Conservation (phyloP, 2,797 vertebrate genomes). For the Eutrigla gurnardus region DNA sequence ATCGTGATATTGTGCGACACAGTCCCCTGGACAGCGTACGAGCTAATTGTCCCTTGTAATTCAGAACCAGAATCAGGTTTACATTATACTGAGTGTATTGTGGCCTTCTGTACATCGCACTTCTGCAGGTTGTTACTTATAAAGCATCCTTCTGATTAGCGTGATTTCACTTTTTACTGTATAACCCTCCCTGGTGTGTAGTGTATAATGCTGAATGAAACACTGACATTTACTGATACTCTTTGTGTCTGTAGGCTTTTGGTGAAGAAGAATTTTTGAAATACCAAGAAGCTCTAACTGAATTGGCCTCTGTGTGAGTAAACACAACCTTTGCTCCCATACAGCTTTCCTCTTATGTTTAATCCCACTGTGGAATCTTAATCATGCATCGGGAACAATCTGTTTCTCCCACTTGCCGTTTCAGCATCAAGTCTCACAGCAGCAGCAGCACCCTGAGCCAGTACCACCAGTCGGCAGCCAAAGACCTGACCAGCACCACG, state of each 20-base stretch:
- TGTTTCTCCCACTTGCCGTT: slow-evolving; percentile 24
- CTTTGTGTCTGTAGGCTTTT: slow-evolving; percentile 84
- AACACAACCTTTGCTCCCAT: slow-evolving; percentile 4
- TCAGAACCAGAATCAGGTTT: neutral
- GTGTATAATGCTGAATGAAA: neutral
- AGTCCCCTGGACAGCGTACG: neutral
- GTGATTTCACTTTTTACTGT: neutral
- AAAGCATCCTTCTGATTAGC: neutral
- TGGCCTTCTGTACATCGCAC: neutral
- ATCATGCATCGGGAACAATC: slow-evolving; percentile 42
- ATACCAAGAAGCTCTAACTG: slow-evolving; percentile 90
- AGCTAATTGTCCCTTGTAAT: neutral
- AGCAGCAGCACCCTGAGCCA: slow-evolving; percentile 80
- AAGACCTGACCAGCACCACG: slow-evolving; percentile 88
- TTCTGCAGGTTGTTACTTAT: neutral
- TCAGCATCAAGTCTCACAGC: slow-evolving; percentile 87
- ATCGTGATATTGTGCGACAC: neutral
- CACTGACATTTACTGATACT: neutral
- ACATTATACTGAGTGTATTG: neutral
- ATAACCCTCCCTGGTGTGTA: neutral
- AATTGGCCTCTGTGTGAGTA: slow-evolving; percentile 91
- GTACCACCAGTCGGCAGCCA: slow-evolving; percentile 93
- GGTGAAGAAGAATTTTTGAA: slow-evolving; percentile 90
- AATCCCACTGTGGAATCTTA: slow-evolving; percentile 63
- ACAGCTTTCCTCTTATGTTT: slow-evolving; percentile 17